Percentiles rank a stretch among this genome's conserved stretches.
phyloP scores from a whole-genome alignment of 2,888 invertebrate genomes.

The Matsumyia berberina region DNA sequence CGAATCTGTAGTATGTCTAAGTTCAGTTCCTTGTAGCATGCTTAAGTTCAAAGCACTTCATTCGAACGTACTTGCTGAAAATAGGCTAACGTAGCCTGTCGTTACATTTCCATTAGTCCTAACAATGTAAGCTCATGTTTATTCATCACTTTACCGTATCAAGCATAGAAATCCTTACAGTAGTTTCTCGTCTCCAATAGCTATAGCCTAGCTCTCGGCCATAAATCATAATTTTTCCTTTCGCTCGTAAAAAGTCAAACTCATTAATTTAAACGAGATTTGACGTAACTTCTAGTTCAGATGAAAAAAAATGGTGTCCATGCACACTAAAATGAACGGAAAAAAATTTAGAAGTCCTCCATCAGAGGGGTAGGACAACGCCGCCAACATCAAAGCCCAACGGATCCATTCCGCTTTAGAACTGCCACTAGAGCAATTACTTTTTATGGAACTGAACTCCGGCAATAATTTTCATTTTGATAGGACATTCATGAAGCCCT shows the following conservation, averaged over 20 bases:
- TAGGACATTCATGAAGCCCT: conserved; percentile 58
- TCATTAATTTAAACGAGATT: conserved; percentile 84
- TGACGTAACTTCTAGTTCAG: conserved; percentile 78
- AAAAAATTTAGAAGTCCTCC: conserved; percentile 1
- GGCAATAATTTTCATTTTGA: conserved; percentile 69
- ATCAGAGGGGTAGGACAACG: background rate
- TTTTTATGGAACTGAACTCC: conserved; percentile 70
- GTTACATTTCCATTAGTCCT: no score
- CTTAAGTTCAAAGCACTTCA: no score
- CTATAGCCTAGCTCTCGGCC: background rate
- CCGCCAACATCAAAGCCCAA: conserved; percentile 49
- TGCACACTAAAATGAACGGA: background rate
- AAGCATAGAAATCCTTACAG: background rate
- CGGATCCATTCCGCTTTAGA: conserved; percentile 46
- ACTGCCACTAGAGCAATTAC: conserved; percentile 64
- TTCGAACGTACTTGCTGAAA: no score
- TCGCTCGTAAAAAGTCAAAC: conserved; percentile 79
- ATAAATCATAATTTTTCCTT: conserved; percentile 50
- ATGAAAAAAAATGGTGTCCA: conserved; percentile 12
- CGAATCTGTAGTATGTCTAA: no score
- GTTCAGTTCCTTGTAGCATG: no score
- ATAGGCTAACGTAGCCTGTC: no score
- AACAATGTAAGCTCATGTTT: no score
- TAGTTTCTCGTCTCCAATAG: background rate
- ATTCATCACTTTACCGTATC: no score